These are phyloP conservation scores for Sminthurides bifidus DNA, from an alignment of 1,140 invertebrate genomes.

Conservation along the genomic window DNA sequence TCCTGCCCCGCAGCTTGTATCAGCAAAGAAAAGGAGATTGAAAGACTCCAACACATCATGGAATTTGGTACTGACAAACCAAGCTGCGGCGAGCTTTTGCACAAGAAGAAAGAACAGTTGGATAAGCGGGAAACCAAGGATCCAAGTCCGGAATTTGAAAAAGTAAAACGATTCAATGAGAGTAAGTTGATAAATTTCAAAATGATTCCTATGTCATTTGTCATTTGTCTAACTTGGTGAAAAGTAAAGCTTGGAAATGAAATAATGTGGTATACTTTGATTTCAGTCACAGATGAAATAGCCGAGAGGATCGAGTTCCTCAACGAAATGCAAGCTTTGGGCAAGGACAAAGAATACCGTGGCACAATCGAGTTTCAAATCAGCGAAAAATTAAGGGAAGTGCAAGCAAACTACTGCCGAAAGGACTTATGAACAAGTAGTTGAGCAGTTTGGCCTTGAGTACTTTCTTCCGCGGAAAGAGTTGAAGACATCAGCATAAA, in stretches of 20 bases:
- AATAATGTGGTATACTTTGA: not conserved
- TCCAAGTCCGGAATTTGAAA: not conserved
- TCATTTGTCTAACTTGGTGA: not conserved
- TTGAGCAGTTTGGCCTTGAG: not conserved
- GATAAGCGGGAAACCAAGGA: not conserved
- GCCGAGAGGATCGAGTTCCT: conserved; percentile 12
- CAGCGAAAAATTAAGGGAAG: conserved; percentile 9
- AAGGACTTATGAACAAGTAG: not conserved
- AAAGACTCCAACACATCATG: conserved; percentile 4
- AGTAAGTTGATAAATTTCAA: conserved; percentile 1
- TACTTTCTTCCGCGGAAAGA: not conserved
- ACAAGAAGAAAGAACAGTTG: not conserved
- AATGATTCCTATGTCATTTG: not conserved
- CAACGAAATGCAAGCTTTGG: conserved; percentile 5
- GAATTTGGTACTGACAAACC: conserved; percentile 3
- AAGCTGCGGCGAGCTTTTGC: no score
- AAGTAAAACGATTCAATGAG: not conserved
- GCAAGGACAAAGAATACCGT: conserved; percentile 11
- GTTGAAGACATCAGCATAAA: no score
- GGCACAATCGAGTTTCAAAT: conserved; percentile 13
- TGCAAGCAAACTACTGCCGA: not conserved
- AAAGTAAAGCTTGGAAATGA: not conserved
- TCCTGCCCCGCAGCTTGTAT: not conserved
- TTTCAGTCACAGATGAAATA: conserved; percentile 12
- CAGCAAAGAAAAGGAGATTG: conserved; percentile 11